A percentile compares a stretch with the other conserved stretches of the same genome.
These are phyloP conservation scores for Aix galericulata DNA, from an alignment of 2,113 vertebrate species.

Conservation along the genomic window DNA sequence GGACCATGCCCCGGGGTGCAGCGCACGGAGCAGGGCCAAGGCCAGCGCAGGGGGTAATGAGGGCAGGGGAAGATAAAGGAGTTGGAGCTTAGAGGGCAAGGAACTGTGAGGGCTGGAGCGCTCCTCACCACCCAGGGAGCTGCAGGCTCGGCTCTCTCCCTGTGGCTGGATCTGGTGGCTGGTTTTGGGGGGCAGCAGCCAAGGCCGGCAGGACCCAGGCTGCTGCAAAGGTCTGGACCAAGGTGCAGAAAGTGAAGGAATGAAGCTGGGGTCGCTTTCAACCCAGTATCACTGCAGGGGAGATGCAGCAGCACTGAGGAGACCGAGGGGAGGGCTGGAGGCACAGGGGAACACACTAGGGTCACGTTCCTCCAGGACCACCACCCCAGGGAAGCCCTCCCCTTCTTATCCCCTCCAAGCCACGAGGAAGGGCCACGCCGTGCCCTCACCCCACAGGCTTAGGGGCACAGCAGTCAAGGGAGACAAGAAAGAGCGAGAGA, in stretches of 20 bases:
- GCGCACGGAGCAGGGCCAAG: neutral
- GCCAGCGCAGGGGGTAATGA: neutral
- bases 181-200: neutral
- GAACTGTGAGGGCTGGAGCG: neutral
- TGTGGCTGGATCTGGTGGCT: neutral
- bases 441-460: neutral
- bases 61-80: neutral
- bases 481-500: slow-evolving; percentile 26
- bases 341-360: neutral
- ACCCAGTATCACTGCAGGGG: neutral
- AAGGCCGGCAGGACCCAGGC: neutral
- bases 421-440: neutral
- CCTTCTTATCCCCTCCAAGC: neutral
- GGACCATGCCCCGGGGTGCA: neutral
- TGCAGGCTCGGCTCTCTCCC: neutral
- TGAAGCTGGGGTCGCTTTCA: neutral
- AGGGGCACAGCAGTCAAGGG: neutral
- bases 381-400: neutral
- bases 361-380: neutral
- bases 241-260: neutral
- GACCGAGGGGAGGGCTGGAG: neutral
- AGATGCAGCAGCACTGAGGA: neutral
- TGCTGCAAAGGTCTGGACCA: neutral
- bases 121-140: neutral
- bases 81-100: neutral